Evolutionary conservation across 1,140 invertebrate species (phyloP).

Genomic region (Drosophila nigrodunni): DNA sequence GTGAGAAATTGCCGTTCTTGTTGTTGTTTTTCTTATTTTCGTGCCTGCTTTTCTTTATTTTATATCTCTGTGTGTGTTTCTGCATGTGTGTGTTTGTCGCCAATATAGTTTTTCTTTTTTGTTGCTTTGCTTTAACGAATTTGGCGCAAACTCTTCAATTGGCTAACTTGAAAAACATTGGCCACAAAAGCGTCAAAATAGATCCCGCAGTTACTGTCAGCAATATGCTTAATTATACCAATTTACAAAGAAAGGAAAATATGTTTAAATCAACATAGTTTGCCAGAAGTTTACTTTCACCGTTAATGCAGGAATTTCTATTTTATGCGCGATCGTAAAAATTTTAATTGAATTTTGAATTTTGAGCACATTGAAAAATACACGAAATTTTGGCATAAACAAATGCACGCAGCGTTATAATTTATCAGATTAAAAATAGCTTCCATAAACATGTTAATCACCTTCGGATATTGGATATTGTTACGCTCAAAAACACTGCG

Average conservation of each 20-base stretch:
- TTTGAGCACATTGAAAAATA: slow-evolving; percentile 34
- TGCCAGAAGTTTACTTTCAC: slow-evolving; percentile 13
- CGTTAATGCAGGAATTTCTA: slow-evolving; percentile 1
- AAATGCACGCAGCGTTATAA: slow-evolving; percentile 25
- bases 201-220: slow-evolving; percentile 1
- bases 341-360: slow-evolving; percentile 34
- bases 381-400: slow-evolving; percentile 36
- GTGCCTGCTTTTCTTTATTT: slow-evolving; percentile 33
- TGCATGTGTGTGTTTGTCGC: slow-evolving; percentile 23
- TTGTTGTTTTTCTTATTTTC: slow-evolving; percentile 46
- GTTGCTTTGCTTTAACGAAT: slow-evolving; percentile 29
- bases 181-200: slow-evolving; percentile 9
- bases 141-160: slow-evolving; percentile 54
- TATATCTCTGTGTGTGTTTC: slow-evolving; percentile 28
- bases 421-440: slow-evolving; percentile 49
- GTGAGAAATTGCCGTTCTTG: slow-evolving; percentile 59
- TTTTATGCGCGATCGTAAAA: slow-evolving; percentile 28
- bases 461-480: slow-evolving; percentile 37
- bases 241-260: not conserved
- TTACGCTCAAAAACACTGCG: slow-evolving; percentile 16
- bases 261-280: not conserved
- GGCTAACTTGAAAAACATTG: slow-evolving; percentile 18
- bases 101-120: slow-evolving; percentile 36
- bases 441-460: slow-evolving; percentile 40
- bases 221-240: not conserved